Conservation (phyloP, 2,888 invertebrate species). For the Stenolophus ochropezus region DNA sequence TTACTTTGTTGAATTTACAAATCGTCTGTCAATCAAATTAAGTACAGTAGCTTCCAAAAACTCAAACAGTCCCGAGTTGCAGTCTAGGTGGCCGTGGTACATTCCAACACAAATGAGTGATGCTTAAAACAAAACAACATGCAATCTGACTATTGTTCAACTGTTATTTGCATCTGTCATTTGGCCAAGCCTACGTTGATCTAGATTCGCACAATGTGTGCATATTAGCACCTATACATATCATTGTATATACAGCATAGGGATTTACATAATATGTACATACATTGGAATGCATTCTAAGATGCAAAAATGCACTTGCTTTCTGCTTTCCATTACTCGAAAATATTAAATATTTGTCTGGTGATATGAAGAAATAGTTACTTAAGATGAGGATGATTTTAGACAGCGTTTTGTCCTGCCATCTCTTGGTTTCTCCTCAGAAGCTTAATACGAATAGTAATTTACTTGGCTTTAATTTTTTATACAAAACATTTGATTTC, state of each 20-base stretch:
- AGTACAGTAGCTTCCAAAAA: neutral
- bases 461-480: no score
- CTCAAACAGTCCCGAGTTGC: no score
- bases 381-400: no score
- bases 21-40: neutral
- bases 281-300: neutral
- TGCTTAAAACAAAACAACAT: slow-evolving; percentile 18
- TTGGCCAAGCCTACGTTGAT: slow-evolving; percentile 15
- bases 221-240: slow-evolving; percentile 14
- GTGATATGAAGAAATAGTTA: no score
- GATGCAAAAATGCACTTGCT: no score
- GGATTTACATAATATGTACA: slow-evolving; percentile 4
- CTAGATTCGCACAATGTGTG: slow-evolving; percentile 27
- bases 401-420: no score
- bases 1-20: neutral
- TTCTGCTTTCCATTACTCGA: no score
- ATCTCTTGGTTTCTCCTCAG: no score
- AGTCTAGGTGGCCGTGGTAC: neutral
- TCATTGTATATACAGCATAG: neutral
- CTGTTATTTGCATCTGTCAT: slow-evolving; percentile 34
- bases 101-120: neutral
- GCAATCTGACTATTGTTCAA: slow-evolving; percentile 33
- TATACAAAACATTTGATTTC: no score
- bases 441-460: no score
- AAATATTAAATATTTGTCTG: no score